Conservation (phyloP, 2,888 invertebrate species). For the Glyphotaelius pellucidus region DNA sequence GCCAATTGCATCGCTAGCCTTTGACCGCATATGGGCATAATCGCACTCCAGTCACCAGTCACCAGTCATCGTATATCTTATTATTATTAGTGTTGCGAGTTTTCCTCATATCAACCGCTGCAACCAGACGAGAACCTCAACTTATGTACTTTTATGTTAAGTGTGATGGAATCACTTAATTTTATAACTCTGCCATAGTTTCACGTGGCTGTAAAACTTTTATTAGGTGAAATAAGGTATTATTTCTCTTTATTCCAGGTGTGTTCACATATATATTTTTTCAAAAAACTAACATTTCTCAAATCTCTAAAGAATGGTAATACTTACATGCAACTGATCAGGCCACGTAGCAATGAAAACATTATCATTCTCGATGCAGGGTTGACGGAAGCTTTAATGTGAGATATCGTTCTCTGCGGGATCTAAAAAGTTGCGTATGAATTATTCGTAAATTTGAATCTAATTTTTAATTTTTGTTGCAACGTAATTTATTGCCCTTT, state of each 20-base stretch:
- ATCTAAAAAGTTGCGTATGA: too few species aligned
- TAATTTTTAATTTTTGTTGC: too few species aligned
- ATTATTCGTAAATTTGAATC: too few species aligned
- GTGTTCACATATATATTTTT: background rate
- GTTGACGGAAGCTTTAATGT: too few species aligned
- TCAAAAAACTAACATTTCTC: background rate
- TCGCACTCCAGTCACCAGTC: background rate
- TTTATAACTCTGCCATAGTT: background rate
- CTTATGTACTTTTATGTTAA: background rate
- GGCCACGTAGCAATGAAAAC: too few species aligned
- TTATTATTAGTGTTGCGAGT: background rate
- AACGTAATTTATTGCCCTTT: too few species aligned
- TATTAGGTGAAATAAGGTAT: background rate
- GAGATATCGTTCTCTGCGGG: too few species aligned
- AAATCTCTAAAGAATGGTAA: too few species aligned
- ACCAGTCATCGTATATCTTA: background rate
- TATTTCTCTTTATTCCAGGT: background rate
- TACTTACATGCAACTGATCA: too few species aligned
- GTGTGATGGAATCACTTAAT: background rate
- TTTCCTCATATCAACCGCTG: slow-evolving; percentile 2
- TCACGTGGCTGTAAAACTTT: background rate
- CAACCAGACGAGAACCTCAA: background rate
- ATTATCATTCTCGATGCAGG: too few species aligned
- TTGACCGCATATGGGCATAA: slow-evolving; percentile 12
- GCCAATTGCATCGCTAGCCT: slow-evolving; percentile 15